Conservation (phyloP, 35 echinoderm and acorn worm species). For the Anneissia japonica region DNA sequence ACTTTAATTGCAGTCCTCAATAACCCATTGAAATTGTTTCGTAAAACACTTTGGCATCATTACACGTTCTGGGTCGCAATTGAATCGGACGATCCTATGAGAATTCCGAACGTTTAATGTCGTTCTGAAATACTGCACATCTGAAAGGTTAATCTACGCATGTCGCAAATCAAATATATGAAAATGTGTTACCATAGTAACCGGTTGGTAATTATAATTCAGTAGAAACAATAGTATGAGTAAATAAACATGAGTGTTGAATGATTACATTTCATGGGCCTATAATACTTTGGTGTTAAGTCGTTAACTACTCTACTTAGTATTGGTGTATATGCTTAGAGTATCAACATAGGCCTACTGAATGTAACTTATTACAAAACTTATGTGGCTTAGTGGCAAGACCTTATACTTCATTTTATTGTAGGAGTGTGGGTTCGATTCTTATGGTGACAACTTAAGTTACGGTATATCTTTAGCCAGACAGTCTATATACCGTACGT, state of each 20-base stretch:
- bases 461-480: too few species aligned
- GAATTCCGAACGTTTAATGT: neutral
- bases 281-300: too few species aligned
- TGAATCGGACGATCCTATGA: neutral
- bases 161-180: neutral
- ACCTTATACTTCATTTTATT: too few species aligned
- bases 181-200: neutral
- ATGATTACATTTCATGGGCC: too few species aligned
- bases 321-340: too few species aligned
- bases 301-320: too few species aligned
- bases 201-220: neutral
- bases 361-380: too few species aligned
- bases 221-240: neutral
- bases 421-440: too few species aligned
- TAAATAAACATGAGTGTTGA: neutral
- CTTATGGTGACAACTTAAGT: too few species aligned
- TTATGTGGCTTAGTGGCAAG: too few species aligned
- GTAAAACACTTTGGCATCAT: constrained; percentile 1
- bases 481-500: too few species aligned
- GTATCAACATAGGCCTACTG: too few species aligned
- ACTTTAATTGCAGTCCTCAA: neutral
- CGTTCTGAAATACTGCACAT: neutral
- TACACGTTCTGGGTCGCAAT: neutral
- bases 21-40: neutral
- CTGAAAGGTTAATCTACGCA: neutral